Evolutionary conservation across 2,888 invertebrate species (phyloP).

Genomic region (Melanotus villosus): DNA sequence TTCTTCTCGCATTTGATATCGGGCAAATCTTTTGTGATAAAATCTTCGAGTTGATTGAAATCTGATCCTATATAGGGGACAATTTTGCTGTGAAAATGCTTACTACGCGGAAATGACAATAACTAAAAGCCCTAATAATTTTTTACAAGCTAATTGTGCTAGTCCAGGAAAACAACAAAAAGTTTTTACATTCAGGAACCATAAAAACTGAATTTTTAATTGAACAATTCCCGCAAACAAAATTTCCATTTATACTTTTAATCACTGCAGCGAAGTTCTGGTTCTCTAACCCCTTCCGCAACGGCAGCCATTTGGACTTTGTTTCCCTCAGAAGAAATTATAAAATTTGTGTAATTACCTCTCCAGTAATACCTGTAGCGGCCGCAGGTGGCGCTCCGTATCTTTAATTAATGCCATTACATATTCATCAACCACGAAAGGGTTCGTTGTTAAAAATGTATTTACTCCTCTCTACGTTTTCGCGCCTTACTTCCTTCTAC

Average conservation of each 20-base stretch:
- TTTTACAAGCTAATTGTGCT: not conserved
- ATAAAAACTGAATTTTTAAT: slow-evolving; percentile 64
- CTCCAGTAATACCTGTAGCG: slow-evolving; percentile 63
- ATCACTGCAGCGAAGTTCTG: slow-evolving; percentile 58
- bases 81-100: slow-evolving; percentile 45
- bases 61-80: slow-evolving; percentile 52
- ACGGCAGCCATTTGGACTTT: slow-evolving; percentile 51
- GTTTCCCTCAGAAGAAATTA: slow-evolving; percentile 63
- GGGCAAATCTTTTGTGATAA: slow-evolving; percentile 54
- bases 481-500: slow-evolving; percentile 13
- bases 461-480: slow-evolving; percentile 41
- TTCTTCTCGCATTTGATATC: slow-evolving; percentile 55
- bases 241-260: slow-evolving; percentile 68
- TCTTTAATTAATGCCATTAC: slow-evolving; percentile 69
- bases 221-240: slow-evolving; percentile 66
- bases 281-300: slow-evolving; percentile 50
- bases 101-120: slow-evolving; percentile 40
- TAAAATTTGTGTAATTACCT: slow-evolving; percentile 68
- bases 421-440: slow-evolving; percentile 65
- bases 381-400: slow-evolving; percentile 67
- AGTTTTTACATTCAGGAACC: slow-evolving; percentile 11
- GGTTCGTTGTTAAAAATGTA: slow-evolving; percentile 47
- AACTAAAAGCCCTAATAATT: not conserved
- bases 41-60: slow-evolving; percentile 53
- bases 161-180: not conserved